Conservation (phyloP, 2,797 vertebrate genomes). For the Chaunax sp. region DNA sequence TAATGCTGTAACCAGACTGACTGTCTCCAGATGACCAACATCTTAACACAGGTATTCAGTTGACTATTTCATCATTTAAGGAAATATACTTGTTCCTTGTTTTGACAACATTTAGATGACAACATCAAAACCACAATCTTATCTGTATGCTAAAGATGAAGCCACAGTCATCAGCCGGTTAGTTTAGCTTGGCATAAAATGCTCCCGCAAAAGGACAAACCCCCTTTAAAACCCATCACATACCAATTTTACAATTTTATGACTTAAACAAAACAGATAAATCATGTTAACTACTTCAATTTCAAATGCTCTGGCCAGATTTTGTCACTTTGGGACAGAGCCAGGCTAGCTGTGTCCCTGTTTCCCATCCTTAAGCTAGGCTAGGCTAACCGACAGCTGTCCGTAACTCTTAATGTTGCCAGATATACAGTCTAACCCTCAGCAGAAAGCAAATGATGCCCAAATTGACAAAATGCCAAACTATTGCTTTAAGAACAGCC, state of each 20-base stretch:
- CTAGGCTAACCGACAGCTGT: neutral
- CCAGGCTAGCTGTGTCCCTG: neutral
- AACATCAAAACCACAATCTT: too few relatives aligned
- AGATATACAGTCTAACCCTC: neutral
- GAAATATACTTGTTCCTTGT: neutral
- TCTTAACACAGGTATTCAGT: too few relatives aligned
- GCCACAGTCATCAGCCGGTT: neutral
- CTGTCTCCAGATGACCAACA: too few relatives aligned
- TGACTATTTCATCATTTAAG: too few relatives aligned
- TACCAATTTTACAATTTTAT: too few relatives aligned
- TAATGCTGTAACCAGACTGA: neutral
- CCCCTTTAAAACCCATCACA: too few relatives aligned
- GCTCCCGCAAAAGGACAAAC: too few relatives aligned
- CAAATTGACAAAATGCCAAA: neutral
- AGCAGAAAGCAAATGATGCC: neutral
- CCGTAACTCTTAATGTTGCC: too few relatives aligned
- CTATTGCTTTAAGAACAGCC: neutral
- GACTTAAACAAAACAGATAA: too few relatives aligned
- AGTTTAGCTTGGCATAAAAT: neutral
- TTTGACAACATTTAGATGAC: too few relatives aligned
- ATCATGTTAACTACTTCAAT: neutral
- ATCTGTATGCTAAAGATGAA: too few relatives aligned
- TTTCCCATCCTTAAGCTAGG: neutral
- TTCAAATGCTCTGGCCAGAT: neutral
- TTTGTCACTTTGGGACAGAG: neutral